Base-by-base conservation (phyloP, 2,797 vertebrate species). In the Anabacerthia variegaticeps region DNA sequence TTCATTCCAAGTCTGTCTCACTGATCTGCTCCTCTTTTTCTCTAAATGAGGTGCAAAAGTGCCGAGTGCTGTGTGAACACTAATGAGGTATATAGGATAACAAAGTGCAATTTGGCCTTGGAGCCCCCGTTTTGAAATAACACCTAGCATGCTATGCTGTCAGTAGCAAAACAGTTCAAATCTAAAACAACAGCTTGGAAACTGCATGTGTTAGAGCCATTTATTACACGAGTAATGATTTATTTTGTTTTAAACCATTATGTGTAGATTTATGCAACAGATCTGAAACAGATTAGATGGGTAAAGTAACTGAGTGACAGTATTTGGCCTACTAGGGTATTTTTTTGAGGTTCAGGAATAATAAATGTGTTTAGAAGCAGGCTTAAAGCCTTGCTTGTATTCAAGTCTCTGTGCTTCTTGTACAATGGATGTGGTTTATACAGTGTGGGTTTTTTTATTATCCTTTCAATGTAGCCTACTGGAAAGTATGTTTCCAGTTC, bases 51-150 rank as follows among this genome's bases (percentile, higher is more conserved):
- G 39, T 78, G 23, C 28, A 65, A 34, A 85, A 43, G 37, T 24
- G 9, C 0, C 0, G 24, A 76, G 66, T 67, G 44, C 63, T 52
- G 6, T 12, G 32, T 59, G 51, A 81, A 65, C 5, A 0, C 24
- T 69, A 34, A 9, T 23, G n/a, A 94, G 28, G 5, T 51, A 4
- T 26, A 32, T 8, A 16, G 34, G 46, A 36, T 49, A 76, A 48
- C 10, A 21, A 85, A 66, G 6, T 0, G 1, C 44, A 46, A n/a
- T 41, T 44, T 51, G 36, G 52, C 62, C 26, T 58, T 69, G 19
- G 39, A 90, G 21, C 28, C 15, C 52, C 16, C 13, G 7, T 27
- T 75, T 49, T 84, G 17, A 69, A 92, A 9, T 41, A 76, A 59
- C 7, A 39, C 27, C 3, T 32, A 22, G 7, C 8, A 13, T n/a